phyloP scores from a whole-genome alignment of 2,113 vertebrate genomes.

The Platichthys stellatus region DNA sequence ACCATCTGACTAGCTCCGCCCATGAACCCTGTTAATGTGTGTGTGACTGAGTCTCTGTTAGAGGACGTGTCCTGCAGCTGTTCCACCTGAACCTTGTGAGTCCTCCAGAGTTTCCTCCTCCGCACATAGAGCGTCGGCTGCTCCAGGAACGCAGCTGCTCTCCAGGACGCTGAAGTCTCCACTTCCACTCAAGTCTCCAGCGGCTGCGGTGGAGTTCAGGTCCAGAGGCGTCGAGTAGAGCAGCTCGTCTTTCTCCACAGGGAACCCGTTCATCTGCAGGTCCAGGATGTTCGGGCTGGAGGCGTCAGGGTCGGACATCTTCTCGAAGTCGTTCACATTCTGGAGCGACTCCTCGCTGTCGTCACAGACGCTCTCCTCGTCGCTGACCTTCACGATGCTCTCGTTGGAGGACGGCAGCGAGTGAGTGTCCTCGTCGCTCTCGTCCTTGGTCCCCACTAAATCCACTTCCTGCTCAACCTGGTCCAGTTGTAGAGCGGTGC shows the following conservation, averaged over 20 bases:
- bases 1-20: neutral
- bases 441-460: neutral
- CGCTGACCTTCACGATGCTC: slow-evolving; percentile 68
- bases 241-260: slow-evolving; percentile 1
- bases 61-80: neutral
- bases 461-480: slow-evolving; percentile 9
- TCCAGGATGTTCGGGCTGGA: slow-evolving; percentile 29
- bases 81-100: slow-evolving; percentile 10
- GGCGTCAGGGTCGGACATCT: neutral
- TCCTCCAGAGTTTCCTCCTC: slow-evolving; percentile 29
- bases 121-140: neutral
- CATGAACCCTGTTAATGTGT: neutral
- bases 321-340: slow-evolving; percentile 7
- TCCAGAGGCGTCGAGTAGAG: slow-evolving; percentile 18
- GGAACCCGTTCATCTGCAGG: slow-evolving; percentile 35
- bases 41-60: too few species aligned
- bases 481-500: neutral
- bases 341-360: slow-evolving; percentile 21
- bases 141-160: slow-evolving; percentile 18
- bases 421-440: slow-evolving; percentile 35
- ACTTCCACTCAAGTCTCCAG: slow-evolving; percentile 45
- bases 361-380: slow-evolving; percentile 53
- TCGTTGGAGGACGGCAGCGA: slow-evolving; percentile 57
- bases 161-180: slow-evolving; percentile 66
- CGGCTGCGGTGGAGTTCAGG: neutral